Percentiles rank a stretch among this genome's conserved stretches.
phyloP scores from a whole-genome alignment of 2,113 vertebrate species.

The Xiphias gladius region DNA sequence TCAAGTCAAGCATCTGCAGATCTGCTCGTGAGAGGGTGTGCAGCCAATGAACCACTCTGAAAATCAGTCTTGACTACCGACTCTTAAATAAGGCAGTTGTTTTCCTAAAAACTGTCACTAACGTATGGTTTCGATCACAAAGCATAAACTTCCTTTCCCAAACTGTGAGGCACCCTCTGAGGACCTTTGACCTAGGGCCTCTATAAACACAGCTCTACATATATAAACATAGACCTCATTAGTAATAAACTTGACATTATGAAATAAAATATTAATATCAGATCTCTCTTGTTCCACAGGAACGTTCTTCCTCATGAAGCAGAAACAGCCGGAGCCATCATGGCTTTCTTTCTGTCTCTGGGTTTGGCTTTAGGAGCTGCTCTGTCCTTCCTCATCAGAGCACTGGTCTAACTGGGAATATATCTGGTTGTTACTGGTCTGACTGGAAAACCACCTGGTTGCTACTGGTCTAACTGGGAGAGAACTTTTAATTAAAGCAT shows the following conservation, averaged over 20 bases:
- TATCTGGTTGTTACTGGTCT: background rate
- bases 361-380: slow-evolving; percentile 88
- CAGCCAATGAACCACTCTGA: no score
- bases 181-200: no score
- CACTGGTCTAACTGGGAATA: slow-evolving; percentile 41
- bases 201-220: no score
- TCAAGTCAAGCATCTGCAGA: no score
- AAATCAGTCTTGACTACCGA: no score
- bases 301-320: slow-evolving; percentile 86
- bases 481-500: background rate
- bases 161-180: no score
- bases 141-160: no score
- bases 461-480: background rate
- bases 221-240: no score
- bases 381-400: slow-evolving; percentile 81
- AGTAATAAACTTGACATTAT: background rate
- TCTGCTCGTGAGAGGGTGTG: no score
- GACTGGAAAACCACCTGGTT: background rate
- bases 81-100: no score
- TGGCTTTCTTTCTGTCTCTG: slow-evolving; percentile 92
- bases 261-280: background rate
- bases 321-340: slow-evolving; percentile 88
- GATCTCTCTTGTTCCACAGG: slow-evolving; percentile 69
- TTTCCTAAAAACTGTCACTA: no score
- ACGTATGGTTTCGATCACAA: no score